Base-by-base conservation (phyloP, 2,888 invertebrate genomes). In the Sicus ferrugineus region DNA sequence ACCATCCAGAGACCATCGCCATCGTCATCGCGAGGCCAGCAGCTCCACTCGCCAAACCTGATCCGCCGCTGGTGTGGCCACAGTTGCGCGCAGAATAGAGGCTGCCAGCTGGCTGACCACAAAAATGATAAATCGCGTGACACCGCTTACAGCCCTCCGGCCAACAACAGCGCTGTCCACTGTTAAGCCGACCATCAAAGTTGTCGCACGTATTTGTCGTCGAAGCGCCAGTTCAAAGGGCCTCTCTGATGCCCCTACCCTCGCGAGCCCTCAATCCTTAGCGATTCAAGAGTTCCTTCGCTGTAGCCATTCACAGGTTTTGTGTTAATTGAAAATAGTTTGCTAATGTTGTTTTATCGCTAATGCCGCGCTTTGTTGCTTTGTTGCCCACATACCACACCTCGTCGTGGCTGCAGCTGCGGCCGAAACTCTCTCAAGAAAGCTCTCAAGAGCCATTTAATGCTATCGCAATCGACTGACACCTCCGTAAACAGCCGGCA, bases 301-400 rank as follows among this genome's bases (percentile, higher is more conserved):
- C 52, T n/a, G 7, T 11, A 52, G 59, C 50, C 38, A 50, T 77
- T 79, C 79, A 77, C 79, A 77, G 78, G 78, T 81, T 75, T 78
- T 78, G 81, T 83, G 82, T 82, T 83, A 83, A 82, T 83, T 82
- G 82, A 81, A 80, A 80, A 81, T 80, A 80, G 83, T 80, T 83
- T 78, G 80, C 81, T 82, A 83, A 83, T 82, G 82, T 82, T 81
- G n/a, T 68, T 71, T 72, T 75, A 74, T 74, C 72, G 71, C 46
- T 67, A 56, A 61, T 68, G 70, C 61, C 48, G 38, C 48, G 63
- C n/a, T 71, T 70, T 70, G 42, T 50, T 54, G 48, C 65, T 26
- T 14, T 9, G 54, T 19, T 67, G 34, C 68, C 71, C 69, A 34
- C 63, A 26, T 56, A 42, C 69, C 69, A 69, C 67, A 61, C 72